Percentiles rank a stretch among this genome's conserved stretches.
These are phyloP conservation scores for Monochamus alternatus DNA, from an alignment of 2,888 invertebrate species.

Conservation along the genomic window DNA sequence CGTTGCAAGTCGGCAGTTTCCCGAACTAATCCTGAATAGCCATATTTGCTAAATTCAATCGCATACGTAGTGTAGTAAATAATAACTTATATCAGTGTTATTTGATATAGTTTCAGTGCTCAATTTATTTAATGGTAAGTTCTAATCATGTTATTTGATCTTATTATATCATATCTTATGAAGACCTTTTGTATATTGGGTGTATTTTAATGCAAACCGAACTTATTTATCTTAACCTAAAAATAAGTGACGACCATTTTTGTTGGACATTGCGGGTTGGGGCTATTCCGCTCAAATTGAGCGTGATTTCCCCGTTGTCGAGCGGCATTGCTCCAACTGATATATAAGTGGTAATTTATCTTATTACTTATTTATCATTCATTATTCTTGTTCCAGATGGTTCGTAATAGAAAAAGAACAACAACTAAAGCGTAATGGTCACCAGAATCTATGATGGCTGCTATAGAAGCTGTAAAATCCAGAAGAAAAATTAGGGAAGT, in stretches of 20 bases:
- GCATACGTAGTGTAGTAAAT: not conserved
- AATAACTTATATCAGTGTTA: no score
- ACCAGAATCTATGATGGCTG: constrained; percentile 16
- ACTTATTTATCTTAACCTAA: constrained; percentile 15
- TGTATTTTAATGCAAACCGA: constrained; percentile 9
- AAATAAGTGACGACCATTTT: constrained; percentile 3
- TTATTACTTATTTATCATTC: no score
- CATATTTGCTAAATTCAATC: constrained; percentile 5
- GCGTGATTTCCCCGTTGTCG: constrained; percentile 9
- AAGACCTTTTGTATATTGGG: constrained; percentile 12
- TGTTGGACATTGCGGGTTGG: constrained; percentile 1
- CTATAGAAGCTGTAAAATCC: constrained; percentile 4
- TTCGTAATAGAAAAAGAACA: constrained; percentile 21
- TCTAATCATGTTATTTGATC: constrained; percentile 11
- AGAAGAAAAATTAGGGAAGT: constrained; percentile 15
- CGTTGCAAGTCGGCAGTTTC: constrained; percentile 6
- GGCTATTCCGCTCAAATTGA: constrained; percentile 19
- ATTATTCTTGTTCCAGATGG: constrained; percentile 1
- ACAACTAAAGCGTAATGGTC: constrained; percentile 17
- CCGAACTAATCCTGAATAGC: constrained; percentile 11
- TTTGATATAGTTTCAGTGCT: not conserved
- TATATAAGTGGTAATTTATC: no score
- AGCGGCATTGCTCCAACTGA: constrained; percentile 6
- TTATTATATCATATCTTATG: constrained; percentile 5
- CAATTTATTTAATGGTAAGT: constrained; percentile 19